A percentile compares a stretch with the other conserved stretches of the same genome.
phyloP scores from a whole-genome alignment of 2,888 invertebrate genomes.

The Lithophane socia region DNA sequence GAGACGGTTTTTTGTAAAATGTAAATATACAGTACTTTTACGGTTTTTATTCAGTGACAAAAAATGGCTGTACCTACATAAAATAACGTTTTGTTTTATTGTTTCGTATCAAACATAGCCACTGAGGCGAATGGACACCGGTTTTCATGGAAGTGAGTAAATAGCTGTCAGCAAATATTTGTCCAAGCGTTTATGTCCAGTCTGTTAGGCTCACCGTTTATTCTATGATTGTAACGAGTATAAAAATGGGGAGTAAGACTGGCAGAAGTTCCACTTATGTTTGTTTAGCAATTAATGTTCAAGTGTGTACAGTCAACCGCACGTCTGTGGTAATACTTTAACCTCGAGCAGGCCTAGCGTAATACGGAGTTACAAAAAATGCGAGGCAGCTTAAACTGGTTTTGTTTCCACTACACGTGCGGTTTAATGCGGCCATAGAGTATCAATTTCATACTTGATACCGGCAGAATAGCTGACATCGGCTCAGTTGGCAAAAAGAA shows the following conservation, averaged over 20 bases:
- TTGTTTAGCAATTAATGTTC: neutral
- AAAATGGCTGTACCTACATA: conserved; percentile 15
- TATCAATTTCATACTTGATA: too few species aligned
- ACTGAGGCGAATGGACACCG: conserved; percentile 23
- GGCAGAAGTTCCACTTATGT: neutral
- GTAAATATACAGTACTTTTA: conserved; percentile 22
- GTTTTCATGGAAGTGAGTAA: conserved; percentile 33
- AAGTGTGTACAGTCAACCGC: neutral
- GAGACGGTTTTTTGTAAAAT: conserved; percentile 41
- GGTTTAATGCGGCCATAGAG: neutral
- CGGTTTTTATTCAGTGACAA: conserved; percentile 37
- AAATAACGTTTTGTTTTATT: conserved; percentile 17
- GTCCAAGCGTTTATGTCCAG: conserved; percentile 19
- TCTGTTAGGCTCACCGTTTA: conserved; percentile 33
- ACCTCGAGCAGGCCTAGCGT: neutral
- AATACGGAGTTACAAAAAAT: neutral
- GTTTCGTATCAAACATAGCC: conserved; percentile 26
- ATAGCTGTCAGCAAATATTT: conserved; percentile 49
- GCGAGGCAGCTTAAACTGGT: neutral
- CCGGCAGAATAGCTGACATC: too few species aligned
- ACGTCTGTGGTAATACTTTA: neutral
- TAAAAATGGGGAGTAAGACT: neutral
- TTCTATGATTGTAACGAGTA: neutral
- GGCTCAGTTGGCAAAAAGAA: too few species aligned
- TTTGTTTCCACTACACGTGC: neutral